Evolutionary conservation across 2,797 vertebrate species (phyloP).

Genomic region (Huso huso): DNA sequence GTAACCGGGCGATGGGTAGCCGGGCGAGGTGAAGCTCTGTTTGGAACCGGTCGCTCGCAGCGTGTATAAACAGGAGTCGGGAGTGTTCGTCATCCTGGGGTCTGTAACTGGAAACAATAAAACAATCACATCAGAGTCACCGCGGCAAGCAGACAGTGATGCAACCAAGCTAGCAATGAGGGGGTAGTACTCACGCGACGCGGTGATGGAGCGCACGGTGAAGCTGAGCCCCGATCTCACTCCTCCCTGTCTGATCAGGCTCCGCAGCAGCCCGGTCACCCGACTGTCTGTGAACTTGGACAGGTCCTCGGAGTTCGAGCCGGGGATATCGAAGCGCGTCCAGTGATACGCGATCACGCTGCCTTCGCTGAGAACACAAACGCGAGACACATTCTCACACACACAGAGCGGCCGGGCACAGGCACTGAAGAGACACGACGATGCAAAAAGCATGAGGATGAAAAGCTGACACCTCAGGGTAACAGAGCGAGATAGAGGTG

Average conservation of each 20-base stretch:
- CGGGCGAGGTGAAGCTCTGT: conserved; percentile 35
- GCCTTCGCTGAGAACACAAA: conserved; percentile 45
- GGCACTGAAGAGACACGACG: too few species aligned
- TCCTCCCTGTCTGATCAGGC: conserved; percentile 12
- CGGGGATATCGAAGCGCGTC: conserved; percentile 54
- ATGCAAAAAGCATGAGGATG: too few species aligned
- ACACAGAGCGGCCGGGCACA: background rate
- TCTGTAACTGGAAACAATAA: conserved; percentile 48
- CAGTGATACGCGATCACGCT: conserved; percentile 57
- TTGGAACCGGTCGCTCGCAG: conserved; percentile 32
- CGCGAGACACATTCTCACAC: background rate
- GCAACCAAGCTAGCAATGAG: too few species aligned
- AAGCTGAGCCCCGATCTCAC: background rate
- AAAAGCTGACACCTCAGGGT: too few species aligned
- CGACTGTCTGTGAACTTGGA: conserved; percentile 51
- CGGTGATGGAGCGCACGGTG: conserved; percentile 44
- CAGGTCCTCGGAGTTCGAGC: conserved; percentile 31
- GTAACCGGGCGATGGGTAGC: conserved; percentile 34
- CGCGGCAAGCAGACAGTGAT: conserved; percentile 3
- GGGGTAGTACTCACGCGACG: conserved; percentile 33
- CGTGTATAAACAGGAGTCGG: conserved; percentile 36
- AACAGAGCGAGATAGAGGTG: too few species aligned
- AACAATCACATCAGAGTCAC: background rate
- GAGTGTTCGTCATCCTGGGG: conserved; percentile 52
- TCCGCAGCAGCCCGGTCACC: conserved; percentile 40